These are phyloP conservation scores for Macrophya alboannulata DNA, from an alignment of 2,888 invertebrate species.

Conservation along the genomic window DNA sequence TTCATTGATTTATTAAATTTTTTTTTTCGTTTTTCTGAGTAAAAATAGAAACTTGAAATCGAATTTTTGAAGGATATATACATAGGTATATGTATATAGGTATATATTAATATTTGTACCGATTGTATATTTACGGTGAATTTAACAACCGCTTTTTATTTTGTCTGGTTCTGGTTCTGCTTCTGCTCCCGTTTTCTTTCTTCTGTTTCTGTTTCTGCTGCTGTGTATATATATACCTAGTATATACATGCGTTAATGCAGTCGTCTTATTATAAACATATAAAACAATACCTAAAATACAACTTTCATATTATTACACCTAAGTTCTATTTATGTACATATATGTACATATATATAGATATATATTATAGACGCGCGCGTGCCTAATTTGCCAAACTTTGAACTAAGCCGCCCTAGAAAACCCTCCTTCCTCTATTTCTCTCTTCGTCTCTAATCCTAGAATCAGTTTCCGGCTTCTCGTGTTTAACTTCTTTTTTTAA, in stretches of 20 bases:
- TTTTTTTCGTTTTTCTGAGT: too few relatives aligned
- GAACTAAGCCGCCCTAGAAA: conserved; percentile 17
- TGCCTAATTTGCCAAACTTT: conserved; percentile 50
- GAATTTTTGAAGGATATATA: too few relatives aligned
- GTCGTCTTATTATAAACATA: conserved; percentile 1
- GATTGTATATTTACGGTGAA: neutral
- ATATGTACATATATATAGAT: neutral
- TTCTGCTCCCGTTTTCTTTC: neutral
- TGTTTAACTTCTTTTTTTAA: neutral
- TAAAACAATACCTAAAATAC: conserved; percentile 11
- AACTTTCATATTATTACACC: neutral
- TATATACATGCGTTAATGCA: neutral
- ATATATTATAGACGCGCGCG: conserved; percentile 9
- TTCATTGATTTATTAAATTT: too few relatives aligned
- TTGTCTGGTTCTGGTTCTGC: neutral
- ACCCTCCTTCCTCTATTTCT: neutral
- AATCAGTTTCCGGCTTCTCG: neutral
- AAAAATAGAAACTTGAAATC: too few relatives aligned
- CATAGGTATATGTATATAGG: neutral
- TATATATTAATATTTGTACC: neutral
- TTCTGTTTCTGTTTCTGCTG: too few relatives aligned
- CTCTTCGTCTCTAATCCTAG: neutral
- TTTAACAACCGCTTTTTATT: neutral
- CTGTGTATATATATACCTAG: neutral
- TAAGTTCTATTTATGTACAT: neutral